Percentiles rank a stretch among this genome's conserved stretches.
phyloP scores from a whole-genome alignment of 2,888 invertebrate species.

The Panorpa germanica region DNA sequence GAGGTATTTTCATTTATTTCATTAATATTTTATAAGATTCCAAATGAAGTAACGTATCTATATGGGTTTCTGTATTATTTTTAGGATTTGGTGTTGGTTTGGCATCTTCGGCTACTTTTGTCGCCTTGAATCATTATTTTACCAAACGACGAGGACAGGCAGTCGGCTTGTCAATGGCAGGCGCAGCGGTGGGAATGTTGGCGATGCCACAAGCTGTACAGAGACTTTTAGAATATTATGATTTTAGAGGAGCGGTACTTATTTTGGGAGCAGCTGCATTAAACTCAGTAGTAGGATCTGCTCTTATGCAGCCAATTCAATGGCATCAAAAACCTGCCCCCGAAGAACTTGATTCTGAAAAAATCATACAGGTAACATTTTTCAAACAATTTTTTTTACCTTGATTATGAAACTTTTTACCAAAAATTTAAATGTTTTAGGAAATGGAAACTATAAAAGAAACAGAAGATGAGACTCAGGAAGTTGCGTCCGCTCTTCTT shows the following conservation, averaged over 20 bases:
- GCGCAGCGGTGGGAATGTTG: slow-evolving; percentile 61
- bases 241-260: slow-evolving; percentile 47
- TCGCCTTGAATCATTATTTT: slow-evolving; percentile 61
- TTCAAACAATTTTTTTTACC: slow-evolving; percentile 3
- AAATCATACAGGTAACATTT: slow-evolving; percentile 17
- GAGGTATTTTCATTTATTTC: slow-evolving; percentile 28
- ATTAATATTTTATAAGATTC: slow-evolving; percentile 5
- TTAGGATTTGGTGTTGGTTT: slow-evolving; percentile 58
- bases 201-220: slow-evolving; percentile 60
- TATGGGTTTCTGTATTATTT: slow-evolving; percentile 14
- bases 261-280: slow-evolving; percentile 46
- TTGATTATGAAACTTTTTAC: not conserved
- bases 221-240: slow-evolving; percentile 37
- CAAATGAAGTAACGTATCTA: not conserved
- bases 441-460: slow-evolving; percentile 53
- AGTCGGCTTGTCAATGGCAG: slow-evolving; percentile 61
- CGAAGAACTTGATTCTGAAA: slow-evolving; percentile 21
- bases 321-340: slow-evolving; percentile 40
- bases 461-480: slow-evolving; percentile 38
- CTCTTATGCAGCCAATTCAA: slow-evolving; percentile 48
- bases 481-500: slow-evolving; percentile 26
- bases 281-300: slow-evolving; percentile 45
- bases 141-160: slow-evolving; percentile 60
- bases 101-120: slow-evolving; percentile 58
- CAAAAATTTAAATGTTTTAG: slow-evolving; percentile 19